phyloP scores from a whole-genome alignment of 2,888 invertebrate genomes.

The Athalia rosae region DNA sequence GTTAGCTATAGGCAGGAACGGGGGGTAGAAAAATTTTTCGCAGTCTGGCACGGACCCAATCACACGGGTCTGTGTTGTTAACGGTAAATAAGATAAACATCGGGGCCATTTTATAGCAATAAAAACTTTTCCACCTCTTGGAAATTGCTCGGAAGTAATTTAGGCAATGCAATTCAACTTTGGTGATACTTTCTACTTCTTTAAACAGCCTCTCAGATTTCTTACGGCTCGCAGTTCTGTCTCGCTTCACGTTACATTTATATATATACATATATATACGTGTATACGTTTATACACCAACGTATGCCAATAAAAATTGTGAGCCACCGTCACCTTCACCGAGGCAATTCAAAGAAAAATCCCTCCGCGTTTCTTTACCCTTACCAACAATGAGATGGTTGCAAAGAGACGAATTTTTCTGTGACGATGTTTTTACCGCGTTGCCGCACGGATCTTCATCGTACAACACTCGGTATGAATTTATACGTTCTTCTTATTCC shows the following conservation, averaged over 20 bases:
- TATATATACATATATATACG: too few species aligned
- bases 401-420: background rate
- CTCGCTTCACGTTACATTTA: too few species aligned
- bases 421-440: background rate
- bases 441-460: background rate
- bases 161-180: slow-evolving; percentile 46
- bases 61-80: slow-evolving; percentile 31
- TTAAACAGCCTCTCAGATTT: slow-evolving; percentile 33
- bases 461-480: too few species aligned
- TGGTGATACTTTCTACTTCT: slow-evolving; percentile 43
- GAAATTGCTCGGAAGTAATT: slow-evolving; percentile 46
- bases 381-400: too few species aligned
- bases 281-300: too few species aligned
- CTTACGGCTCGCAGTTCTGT: slow-evolving; percentile 12
- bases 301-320: slow-evolving; percentile 16
- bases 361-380: background rate
- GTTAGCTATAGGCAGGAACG: background rate
- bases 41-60: slow-evolving; percentile 38
- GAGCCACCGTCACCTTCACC: slow-evolving; percentile 15
- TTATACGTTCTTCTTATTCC: background rate
- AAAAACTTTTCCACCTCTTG: slow-evolving; percentile 40
- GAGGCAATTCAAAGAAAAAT: slow-evolving; percentile 3
- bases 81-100: slow-evolving; percentile 44
- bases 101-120: slow-evolving; percentile 46
- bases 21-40: background rate